Evolutionary conservation across 2,888 invertebrate species (phyloP), one percentile per base, ranked within the genome.

Genomic region (Adelphocoris suturalis): DNA sequence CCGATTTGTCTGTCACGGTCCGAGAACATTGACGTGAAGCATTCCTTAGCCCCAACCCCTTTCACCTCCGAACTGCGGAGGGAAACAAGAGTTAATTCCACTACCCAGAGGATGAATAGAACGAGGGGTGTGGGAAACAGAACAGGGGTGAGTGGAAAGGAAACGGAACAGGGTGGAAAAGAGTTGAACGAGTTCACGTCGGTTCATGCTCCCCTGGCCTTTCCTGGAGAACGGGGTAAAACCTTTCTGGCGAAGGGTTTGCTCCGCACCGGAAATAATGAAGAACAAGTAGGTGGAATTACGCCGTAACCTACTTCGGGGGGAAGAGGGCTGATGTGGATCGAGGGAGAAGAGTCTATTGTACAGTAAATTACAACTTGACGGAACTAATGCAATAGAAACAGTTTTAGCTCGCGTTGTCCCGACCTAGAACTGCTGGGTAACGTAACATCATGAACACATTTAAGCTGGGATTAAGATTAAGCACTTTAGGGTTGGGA

Each of bases 1-100:
- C 86, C 86, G 86, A 86, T 86, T 86, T 86, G 86, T 86, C 86
- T 86, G 86, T 86, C 86, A 86, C 86, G 86, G 75, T 86, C 86
- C 46, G 75, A 37, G 76, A 86, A 86, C 86, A 68, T 75, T 46
- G 86, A 86, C 76, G 86, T 75, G 75, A 37, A 86, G 86, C 46
- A 86, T 86, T 86, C 28, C 86, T 86, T 86, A 75, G 47, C 68
- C 47, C 23, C 47, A 23, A 28, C 84, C 19, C 55, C 28, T 23
- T 55, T 47, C 75, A 13, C 11, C n/a, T 27, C 23, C 23, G 16
- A 68, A 37, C 19, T 46, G 19, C 27, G n/a, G 75, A 27, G 19
- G 76, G 47, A 68, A 86, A 75, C 86, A 76, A 86, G 86, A 47
- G 86, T 86, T 86, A 86, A 75, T 86, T 86, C 86, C 86, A 14